Conservation (phyloP, 2,797 vertebrate species). For the Salarias fasciatus region DNA sequence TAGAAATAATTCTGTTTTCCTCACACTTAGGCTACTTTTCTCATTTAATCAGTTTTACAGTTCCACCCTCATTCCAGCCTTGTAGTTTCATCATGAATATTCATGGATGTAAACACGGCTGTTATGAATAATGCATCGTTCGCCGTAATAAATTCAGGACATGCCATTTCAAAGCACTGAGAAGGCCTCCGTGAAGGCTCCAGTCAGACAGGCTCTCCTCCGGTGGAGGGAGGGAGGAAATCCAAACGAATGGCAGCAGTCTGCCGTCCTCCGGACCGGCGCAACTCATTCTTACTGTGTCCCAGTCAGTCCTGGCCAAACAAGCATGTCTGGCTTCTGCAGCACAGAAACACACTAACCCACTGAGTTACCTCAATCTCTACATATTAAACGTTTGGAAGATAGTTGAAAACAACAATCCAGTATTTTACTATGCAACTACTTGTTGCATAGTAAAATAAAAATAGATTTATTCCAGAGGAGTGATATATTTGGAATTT, state of each 20-base stretch:
- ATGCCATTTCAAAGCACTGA: constrained; percentile 73
- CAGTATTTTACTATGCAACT: no score
- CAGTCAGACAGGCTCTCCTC: constrained; percentile 63
- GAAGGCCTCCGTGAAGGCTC: constrained; percentile 69
- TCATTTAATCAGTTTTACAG: constrained; percentile 80
- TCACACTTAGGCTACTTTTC: constrained; percentile 65
- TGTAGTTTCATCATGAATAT: constrained; percentile 79
- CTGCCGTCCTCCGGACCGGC: constrained; percentile 30
- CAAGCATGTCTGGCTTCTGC: neutral
- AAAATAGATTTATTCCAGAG: no score
- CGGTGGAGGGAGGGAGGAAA: constrained; percentile 49
- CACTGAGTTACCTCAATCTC: neutral
- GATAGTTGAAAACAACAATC: no score
- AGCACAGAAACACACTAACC: neutral
- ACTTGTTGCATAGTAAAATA: no score
- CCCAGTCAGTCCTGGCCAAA: constrained; percentile 21
- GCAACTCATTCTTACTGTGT: constrained; percentile 42
- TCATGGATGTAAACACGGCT: constrained; percentile 68
- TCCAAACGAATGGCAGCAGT: constrained; percentile 51
- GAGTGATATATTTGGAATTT: no score
- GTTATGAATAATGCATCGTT: constrained; percentile 81
- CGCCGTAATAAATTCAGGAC: constrained; percentile 81
- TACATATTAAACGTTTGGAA: neutral
- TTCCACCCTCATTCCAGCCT: constrained; percentile 76
- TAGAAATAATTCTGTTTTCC: constrained; percentile 65